A percentile compares a stretch with the other conserved stretches of the same genome.
These are phyloP conservation scores for Rhimphoctona megacephalus DNA, from an alignment of 2,888 invertebrate species.

Conservation along the genomic window DNA sequence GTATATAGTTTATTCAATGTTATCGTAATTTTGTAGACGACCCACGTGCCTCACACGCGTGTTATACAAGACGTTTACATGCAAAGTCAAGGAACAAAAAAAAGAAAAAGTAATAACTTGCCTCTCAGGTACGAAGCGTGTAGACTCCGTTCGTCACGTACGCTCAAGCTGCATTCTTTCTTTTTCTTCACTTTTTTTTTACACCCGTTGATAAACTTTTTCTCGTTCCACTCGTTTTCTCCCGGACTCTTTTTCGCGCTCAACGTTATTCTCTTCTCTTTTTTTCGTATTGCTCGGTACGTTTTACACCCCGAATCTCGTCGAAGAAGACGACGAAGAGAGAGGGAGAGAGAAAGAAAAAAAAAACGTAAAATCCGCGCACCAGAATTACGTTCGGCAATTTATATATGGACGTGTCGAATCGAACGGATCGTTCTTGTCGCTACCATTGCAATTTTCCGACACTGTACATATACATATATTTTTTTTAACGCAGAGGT, in stretches of 20 bases:
- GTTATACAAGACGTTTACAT: constrained; percentile 27
- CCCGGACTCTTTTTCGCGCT: neutral
- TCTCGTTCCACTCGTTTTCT: constrained; percentile 47
- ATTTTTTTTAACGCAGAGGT: constrained; percentile 11
- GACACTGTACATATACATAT: constrained; percentile 32
- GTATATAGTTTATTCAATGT: neutral
- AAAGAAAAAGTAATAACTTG: constrained; percentile 65
- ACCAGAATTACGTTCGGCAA: constrained; percentile 53
- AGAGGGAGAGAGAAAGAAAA: neutral
- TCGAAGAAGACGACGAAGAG: neutral
- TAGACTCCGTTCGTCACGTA: constrained; percentile 79
- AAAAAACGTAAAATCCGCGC: constrained; percentile 60
- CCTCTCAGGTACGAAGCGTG: constrained; percentile 77
- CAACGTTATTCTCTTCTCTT: constrained; percentile 4
- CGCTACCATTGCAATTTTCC: constrained; percentile 18
- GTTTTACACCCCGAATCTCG: constrained; percentile 41
- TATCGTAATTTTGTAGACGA: constrained; percentile 7
- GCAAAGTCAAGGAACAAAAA: constrained; percentile 8
- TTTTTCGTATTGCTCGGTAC: constrained; percentile 32
- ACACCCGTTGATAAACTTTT: constrained; percentile 59
- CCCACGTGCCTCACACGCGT: constrained; percentile 29
- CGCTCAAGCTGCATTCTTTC: constrained; percentile 76
- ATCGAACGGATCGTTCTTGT: constrained; percentile 35
- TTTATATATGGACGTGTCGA: constrained; percentile 60
- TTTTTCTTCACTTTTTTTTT: constrained; percentile 64